Evolutionary conservation across 2,888 invertebrate genomes (phyloP).

Genomic region (Drosophila colorata): DNA sequence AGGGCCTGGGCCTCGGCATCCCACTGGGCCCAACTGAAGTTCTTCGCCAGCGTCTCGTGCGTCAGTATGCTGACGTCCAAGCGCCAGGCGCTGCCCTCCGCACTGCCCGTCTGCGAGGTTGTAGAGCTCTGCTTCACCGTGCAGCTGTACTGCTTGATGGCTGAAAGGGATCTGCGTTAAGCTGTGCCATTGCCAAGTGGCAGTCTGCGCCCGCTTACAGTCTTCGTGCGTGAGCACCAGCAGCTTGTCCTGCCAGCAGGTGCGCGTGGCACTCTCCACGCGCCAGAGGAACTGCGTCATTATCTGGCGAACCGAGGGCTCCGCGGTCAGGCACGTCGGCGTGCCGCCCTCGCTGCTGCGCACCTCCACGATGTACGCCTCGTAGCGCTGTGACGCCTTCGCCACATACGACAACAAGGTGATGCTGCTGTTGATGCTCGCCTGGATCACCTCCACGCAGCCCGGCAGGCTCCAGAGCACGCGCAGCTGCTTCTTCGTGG

Average conservation of each 20-base stretch:
- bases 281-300: conserved; percentile 90
- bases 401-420: conserved; percentile 89
- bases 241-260: conserved; percentile 88
- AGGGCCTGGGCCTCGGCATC: conserved; percentile 90
- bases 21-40: conserved; percentile 95
- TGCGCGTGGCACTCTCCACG: conserved; percentile 72
- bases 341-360: conserved; percentile 49
- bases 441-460: conserved; percentile 90
- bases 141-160: conserved; percentile 80
- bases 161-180: conserved; percentile 20
- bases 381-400: conserved; percentile 87
- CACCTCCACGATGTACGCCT: conserved; percentile 88
- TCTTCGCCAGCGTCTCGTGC: conserved; percentile 88
- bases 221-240: conserved; percentile 91
- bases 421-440: conserved; percentile 90
- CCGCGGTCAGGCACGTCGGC: conserved; percentile 81
- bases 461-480: conserved; percentile 88
- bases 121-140: conserved; percentile 82
- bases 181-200: not conserved
- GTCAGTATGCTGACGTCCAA: conserved; percentile 87
- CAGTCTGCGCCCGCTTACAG: conserved; percentile 86
- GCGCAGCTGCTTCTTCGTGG: conserved; percentile 87
- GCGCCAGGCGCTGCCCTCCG: conserved; percentile 85
- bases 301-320: conserved; percentile 89
- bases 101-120: conserved; percentile 47